Base-by-base conservation (phyloP, 2,888 invertebrate species). In the Drosophila picticornis region DNA sequence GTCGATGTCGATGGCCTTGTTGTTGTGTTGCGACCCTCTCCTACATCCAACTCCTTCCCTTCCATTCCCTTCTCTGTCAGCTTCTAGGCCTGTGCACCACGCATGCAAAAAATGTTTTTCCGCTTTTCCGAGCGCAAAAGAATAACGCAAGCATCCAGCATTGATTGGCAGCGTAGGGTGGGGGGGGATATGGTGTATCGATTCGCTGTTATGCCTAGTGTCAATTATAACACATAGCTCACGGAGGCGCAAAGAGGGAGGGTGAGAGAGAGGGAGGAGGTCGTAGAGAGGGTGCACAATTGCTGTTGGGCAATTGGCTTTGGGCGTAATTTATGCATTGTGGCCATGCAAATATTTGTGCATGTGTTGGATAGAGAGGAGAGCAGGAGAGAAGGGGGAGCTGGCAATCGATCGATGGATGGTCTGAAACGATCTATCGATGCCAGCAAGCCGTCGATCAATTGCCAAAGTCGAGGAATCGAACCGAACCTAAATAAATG, bases 401-500 rank as follows among this genome's bases (percentile, higher is more conserved):
- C 43, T 46, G 9, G 1, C 27, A 13, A 29, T 29, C 52, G n/a
- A 43, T 75, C 55, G 77, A 77, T 72, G 48, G 58, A 67, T 72
- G 63, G 43, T 36, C 46, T 36, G 66, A 62, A 70, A 61, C 77
- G 61, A 77, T 80, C 83, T 80, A 77, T 75, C 78, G 65, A 71
- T 71, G 77, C 65, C 63, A 71, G 61, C 72, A 73, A 78, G 73
- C 80, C 72, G 84, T 87, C 84, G 84, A 84, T 84, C 87, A 83
- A 64, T 71, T 64, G 61, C 40, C 52, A 53, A 60, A 57, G 70
- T 75, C 64, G 67, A 56, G 52, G 59, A 72, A 70, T 58, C 72
- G 72, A 65, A 64, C 67, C 84, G 72, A 71, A 72, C 81, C 85
- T 77, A 81, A 84, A 83, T 84, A 88, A 86, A 81, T 84, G 86